Base-by-base conservation (phyloP, 2,113 vertebrate species). In the Ciconia stormi region DNA sequence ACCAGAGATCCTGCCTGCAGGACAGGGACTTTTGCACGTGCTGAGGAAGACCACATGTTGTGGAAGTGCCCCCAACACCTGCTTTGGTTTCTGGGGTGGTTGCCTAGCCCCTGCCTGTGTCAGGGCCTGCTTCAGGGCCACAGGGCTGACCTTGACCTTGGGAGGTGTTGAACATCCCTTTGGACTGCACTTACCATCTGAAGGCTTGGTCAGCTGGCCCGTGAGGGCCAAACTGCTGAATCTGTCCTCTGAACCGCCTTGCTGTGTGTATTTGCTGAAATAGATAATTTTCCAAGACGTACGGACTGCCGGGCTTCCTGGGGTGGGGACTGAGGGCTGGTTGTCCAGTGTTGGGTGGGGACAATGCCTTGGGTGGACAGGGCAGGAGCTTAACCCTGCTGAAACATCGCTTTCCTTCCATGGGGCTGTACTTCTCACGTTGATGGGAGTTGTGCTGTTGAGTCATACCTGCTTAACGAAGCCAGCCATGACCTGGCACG, bases 341-440 rank as follows among this genome's bases (percentile, higher is more conserved):
- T n/a, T 84, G 59, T 55, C 69, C 23, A n/a, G 13, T 47, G 29
- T 13, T 10, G 0, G 29, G 18, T 69, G 44, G 34, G 38, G 56
- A 55, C 32, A 52, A 0, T 0, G 0, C 19, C 12, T 38, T 21
- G 59, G 21, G 25, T n/a, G 38, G 59, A 8, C n/a, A 58, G n/a
- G 50, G 30, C 47, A 36, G 70, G 52, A 85, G 25, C 38, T 65
- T 52, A 21, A 53, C 50, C 42, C 30, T 69, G 25, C 32, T 63
- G 78, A 71, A 66, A 47, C 0, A 0, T 66, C 0, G 1, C 26
- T 73, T 76, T 69, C 38, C 17, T 61, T 90, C 22, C 3, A 1
- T 10, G n/a, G 22, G 20, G n/a, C 32, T 84, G 36, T 30, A 47
- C 47, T 79, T 62, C 16, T 16, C 22, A 2, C 0, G 0, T 72